phyloP scores from a whole-genome alignment of 2,797 vertebrate species.

The Tarsius wallacei region DNA sequence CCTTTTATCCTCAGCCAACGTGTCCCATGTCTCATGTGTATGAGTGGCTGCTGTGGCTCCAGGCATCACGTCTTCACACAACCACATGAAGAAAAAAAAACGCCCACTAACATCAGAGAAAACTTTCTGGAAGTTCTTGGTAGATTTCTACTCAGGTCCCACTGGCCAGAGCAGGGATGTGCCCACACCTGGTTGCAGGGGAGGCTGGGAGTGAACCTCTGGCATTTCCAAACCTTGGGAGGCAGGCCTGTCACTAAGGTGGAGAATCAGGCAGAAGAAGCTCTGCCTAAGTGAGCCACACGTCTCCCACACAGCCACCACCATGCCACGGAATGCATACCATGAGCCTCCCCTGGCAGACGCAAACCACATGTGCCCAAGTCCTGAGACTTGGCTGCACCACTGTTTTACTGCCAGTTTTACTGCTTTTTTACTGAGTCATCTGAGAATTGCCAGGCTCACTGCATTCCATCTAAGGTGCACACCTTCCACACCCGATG shows the following conservation, averaged over 20 bases:
- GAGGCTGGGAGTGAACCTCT: not conserved
- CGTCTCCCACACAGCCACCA: not conserved
- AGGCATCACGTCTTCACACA: not conserved
- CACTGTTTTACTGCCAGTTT: no score
- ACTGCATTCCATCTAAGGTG: not conserved
- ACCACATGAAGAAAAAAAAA: conserved; percentile 20
- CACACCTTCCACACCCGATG: not conserved
- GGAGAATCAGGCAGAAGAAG: not conserved
- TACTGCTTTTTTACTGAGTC: no score
- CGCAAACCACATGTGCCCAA: not conserved
- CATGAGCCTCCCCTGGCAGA: not conserved
- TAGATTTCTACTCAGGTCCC: not conserved
- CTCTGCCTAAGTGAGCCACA: not conserved
- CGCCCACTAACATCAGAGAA: not conserved
- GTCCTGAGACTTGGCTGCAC: not conserved
- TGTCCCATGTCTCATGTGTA: not conserved
- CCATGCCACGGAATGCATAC: not conserved
- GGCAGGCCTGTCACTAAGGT: not conserved
- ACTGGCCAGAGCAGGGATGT: not conserved
- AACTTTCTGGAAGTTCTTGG: not conserved
- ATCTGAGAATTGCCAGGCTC: not conserved
- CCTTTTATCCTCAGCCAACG: not conserved
- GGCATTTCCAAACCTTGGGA: not conserved
- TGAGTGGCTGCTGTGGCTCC: not conserved
- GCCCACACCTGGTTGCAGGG: not conserved